phyloP scores from a whole-genome alignment of 2,888 invertebrate species.

The Cryptocephalus moraei region DNA sequence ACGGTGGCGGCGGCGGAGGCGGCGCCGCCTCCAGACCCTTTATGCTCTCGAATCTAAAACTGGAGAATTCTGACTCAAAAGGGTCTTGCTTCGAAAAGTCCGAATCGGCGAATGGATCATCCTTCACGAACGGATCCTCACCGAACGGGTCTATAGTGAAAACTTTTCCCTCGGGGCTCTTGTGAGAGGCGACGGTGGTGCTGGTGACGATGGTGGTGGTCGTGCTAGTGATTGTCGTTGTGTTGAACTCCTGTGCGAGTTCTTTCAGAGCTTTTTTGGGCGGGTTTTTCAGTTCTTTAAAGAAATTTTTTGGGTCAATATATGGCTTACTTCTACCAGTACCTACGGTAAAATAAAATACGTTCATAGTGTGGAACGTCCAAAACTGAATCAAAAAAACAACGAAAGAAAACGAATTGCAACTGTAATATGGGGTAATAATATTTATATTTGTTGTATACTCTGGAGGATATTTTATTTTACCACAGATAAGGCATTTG shows the following conservation, averaged over 20 bases:
- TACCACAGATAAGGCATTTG: conserved; percentile 21
- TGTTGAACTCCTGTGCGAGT: conserved; percentile 36
- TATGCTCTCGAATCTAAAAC: conserved; percentile 6
- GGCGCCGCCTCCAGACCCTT: conserved; percentile 21
- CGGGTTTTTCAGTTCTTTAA: conserved; percentile 90
- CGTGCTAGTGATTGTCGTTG: conserved; percentile 6
- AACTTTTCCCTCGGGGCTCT: conserved; percentile 24
- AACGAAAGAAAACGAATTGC: conserved; percentile 15
- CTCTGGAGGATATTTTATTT: conserved; percentile 24
- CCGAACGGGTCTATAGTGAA: conserved; percentile 53
- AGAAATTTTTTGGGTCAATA: conserved; percentile 92
- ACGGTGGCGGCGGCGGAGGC: conserved; percentile 55
- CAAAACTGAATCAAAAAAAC: conserved; percentile 10
- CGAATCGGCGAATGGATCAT: conserved; percentile 54
- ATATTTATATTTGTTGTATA: background rate
- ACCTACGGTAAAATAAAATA: conserved; percentile 40
- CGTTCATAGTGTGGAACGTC: background rate
- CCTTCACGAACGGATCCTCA: conserved; percentile 65
- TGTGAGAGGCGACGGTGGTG: conserved; percentile 6
- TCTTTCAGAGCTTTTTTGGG: conserved; percentile 88
- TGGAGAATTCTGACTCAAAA: conserved; percentile 42
- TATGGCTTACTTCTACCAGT: conserved; percentile 87
- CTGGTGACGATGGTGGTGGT: conserved; percentile 3
- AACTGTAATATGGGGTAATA: conserved; percentile 5
- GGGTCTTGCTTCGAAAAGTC: conserved; percentile 51